Evolutionary conservation across 1,140 invertebrate genomes (phyloP).

Genomic region (Nixonia krombeini): DNA sequence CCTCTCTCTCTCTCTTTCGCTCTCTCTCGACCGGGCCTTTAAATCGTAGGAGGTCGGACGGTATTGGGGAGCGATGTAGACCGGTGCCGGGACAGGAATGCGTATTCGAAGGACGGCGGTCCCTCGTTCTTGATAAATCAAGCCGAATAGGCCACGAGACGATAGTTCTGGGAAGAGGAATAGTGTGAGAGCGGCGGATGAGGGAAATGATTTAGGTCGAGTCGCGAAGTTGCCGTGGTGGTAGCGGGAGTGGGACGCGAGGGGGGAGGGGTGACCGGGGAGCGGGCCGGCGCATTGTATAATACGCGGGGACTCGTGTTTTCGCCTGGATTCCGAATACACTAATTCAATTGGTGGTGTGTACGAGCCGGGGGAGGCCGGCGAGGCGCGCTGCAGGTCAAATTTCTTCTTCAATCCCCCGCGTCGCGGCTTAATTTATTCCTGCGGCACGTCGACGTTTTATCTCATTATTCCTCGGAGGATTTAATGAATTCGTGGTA

Average conservation of each 20-base stretch:
- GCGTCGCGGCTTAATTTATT: conserved; percentile 45
- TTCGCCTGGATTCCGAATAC: conserved; percentile 57
- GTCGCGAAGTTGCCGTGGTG: no score
- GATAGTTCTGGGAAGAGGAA: conserved; percentile 15
- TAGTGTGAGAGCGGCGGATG: conserved; percentile 3
- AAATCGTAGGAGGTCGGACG: conserved; percentile 12
- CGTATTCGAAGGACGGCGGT: conserved; percentile 25
- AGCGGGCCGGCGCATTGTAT: conserved; percentile 22
- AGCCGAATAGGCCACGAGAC: conserved; percentile 12
- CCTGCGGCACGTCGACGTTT: conserved; percentile 28
- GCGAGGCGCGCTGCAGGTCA: conserved; percentile 26
- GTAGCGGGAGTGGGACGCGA: no score
- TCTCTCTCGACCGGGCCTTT: not conserved
- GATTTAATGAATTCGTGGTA: conserved; percentile 16
- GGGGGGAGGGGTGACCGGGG: conserved; percentile 18
- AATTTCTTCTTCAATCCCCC: conserved; percentile 44
- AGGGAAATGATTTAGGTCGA: conserved; percentile 43
- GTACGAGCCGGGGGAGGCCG: conserved; percentile 38
- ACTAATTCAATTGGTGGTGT: conserved; percentile 57
- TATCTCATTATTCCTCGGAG: conserved; percentile 11
- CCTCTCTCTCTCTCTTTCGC: not conserved
- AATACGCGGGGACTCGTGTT: conserved; percentile 56
- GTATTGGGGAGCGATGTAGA: conserved; percentile 4
- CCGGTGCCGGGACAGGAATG: conserved; percentile 13
- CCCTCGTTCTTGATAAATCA: conserved; percentile 33